Evolutionary conservation across 2,113 vertebrate genomes (phyloP), one percentile per base, ranked within the genome.

Genomic region (Microtus richardsoni): DNA sequence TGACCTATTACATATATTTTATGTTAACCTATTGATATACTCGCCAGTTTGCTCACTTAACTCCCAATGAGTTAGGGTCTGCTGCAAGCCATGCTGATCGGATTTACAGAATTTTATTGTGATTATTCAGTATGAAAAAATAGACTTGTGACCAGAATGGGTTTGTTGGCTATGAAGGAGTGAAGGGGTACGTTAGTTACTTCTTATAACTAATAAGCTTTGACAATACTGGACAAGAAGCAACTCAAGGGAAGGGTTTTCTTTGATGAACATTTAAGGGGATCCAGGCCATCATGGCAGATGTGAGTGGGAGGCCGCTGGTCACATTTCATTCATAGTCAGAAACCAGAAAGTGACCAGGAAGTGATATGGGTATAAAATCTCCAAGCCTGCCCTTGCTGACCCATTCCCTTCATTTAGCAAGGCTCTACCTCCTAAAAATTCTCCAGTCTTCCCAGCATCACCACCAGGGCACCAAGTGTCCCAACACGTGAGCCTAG

Each of bases 11-110:
- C 44, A 9, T 74, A 60, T 88, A 58, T 36, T 88, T 88, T 58
- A 74, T 49, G 75, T 85, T 78, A 74, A 70, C 26, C 54, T 83
- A 64, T 80, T 54, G 62, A 24, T 87, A 26, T 52, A 68, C 83
- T 71, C 60, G 7, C 60, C 41, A 60, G 13, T 52, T 79, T 74
- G 66, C 41, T 78, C 4, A 41, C 86, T 85, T 28, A 73, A 58
- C n/a, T 89, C 54, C 90, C 86, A 85, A 41, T 70, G 71, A 74
- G 66, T 64, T 64, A 71, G 36, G 79, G 39, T 84, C 70, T 93
- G 36, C 68, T 70, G 17, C 39, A 68, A 58, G 80, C 39, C 80
- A 39, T n/a, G 2, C 52, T 62, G 39, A 74, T 24, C 19, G 7
- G 28, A 24, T 77, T 24, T 66, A 64, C 68, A 77, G 52, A 52